Percentiles rank a stretch among this genome's conserved stretches.
Evolutionary conservation across 2,888 invertebrate genomes (phyloP).

Genomic region (Candidula unifasciata): DNA sequence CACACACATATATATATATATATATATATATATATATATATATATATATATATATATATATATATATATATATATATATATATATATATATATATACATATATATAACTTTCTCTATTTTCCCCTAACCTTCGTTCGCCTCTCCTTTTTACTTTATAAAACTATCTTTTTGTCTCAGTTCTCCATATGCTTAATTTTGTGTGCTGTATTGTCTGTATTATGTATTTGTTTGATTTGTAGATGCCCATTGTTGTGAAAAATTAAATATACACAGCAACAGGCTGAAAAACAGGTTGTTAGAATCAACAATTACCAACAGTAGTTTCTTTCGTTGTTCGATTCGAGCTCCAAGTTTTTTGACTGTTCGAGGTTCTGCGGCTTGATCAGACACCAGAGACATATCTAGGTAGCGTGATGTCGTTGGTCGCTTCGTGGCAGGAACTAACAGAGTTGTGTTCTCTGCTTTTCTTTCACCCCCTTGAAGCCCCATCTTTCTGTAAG

Average conservation of each 20-base stretch:
- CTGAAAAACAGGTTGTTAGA: too few relatives aligned
- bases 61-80: not conserved
- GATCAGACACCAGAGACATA: slow-evolving; percentile 38
- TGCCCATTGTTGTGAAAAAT: too few relatives aligned
- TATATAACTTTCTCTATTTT: not conserved
- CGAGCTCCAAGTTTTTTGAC: slow-evolving; percentile 59
- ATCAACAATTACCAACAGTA: slow-evolving; percentile 42
- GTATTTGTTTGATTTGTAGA: too few relatives aligned
- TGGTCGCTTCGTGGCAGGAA: slow-evolving; percentile 6
- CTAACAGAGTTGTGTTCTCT: slow-evolving; percentile 37
- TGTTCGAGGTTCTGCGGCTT: slow-evolving; percentile 36
- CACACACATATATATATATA: too few relatives aligned
- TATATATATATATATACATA: slow-evolving; percentile 1
- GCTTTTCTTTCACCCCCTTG: not conserved
- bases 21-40: too few relatives aligned
- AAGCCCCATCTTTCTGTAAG: slow-evolving; percentile 13
- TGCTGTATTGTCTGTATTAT: too few relatives aligned
- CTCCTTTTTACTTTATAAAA: too few relatives aligned
- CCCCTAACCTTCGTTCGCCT: not conserved
- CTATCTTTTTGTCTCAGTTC: too few relatives aligned
- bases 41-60: too few relatives aligned
- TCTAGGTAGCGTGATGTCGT: slow-evolving; percentile 20
- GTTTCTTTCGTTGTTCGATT: slow-evolving; percentile 59
- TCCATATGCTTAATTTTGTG: too few relatives aligned
- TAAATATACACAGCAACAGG: too few relatives aligned